These are phyloP conservation scores for Minunthozetes semirufus DNA, from an alignment of 2,888 invertebrate species.

Conservation along the genomic window DNA sequence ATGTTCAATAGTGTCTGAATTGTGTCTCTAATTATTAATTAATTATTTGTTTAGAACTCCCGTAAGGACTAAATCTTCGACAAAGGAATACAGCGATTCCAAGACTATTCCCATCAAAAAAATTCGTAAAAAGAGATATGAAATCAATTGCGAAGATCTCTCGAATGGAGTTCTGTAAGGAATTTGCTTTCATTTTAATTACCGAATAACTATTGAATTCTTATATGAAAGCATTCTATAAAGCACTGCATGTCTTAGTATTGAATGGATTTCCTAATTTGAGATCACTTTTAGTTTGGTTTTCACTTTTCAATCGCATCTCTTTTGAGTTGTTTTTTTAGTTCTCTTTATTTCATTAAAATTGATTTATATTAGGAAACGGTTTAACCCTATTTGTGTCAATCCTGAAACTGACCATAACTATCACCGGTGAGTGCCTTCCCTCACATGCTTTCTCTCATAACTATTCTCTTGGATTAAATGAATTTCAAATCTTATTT, in stretches of 20 bases:
- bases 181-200: background rate
- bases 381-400: background rate
- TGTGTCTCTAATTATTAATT: background rate
- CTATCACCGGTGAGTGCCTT: slow-evolving; percentile 21
- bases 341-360: background rate
- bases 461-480: slow-evolving; percentile 10
- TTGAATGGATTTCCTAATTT: too few species aligned
- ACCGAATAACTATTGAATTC: too few species aligned
- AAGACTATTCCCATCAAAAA: background rate
- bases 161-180: slow-evolving; percentile 7
- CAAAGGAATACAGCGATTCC: slow-evolving; percentile 19
- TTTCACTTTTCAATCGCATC: background rate
- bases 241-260: too few species aligned
- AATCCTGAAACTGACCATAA: slow-evolving; percentile 11
- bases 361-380: slow-evolving; percentile 2
- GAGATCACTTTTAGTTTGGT: background rate
- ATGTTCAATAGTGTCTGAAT: background rate
- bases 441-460: background rate
- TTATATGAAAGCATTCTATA: too few species aligned
- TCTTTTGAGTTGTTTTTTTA: background rate
- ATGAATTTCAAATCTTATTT: background rate
- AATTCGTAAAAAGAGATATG: background rate
- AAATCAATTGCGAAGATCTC: background rate
- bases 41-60: background rate
- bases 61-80: slow-evolving; percentile 13